Percentiles rank a stretch among this genome's conserved stretches.
These are phyloP conservation scores for Proteles cristata DNA, from an alignment of 2,113 vertebrate species.

Conservation along the genomic window DNA sequence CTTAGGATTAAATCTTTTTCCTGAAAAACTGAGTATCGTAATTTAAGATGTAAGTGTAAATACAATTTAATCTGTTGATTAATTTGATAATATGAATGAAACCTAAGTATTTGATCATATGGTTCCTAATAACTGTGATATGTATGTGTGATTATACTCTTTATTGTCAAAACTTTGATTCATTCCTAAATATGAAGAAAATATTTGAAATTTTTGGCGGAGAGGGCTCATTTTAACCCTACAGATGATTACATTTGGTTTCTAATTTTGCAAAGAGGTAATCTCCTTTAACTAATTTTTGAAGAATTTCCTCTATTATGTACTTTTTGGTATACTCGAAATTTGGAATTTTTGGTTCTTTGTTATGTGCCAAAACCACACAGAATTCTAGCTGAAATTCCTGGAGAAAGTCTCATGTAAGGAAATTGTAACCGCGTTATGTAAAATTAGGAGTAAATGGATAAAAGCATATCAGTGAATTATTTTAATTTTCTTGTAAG, in stretches of 20 bases:
- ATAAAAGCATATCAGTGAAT: conserved; percentile 25
- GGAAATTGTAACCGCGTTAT: neutral
- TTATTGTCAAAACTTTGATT: neutral
- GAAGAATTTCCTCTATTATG: neutral
- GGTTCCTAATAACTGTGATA: neutral
- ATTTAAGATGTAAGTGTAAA: conserved; percentile 48
- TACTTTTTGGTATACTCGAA: neutral
- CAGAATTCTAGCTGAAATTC: conserved; percentile 7
- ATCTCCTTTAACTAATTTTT: conserved; percentile 21
- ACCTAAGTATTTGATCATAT: neutral
- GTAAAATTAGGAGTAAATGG: conserved; percentile 43
- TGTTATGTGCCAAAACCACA: neutral
- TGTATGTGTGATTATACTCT: neutral
- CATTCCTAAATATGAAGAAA: conserved; percentile 39
- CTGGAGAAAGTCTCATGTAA: neutral
- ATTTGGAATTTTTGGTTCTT: conserved; percentile 4
- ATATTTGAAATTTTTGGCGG: neutral
- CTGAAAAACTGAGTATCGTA: conserved; percentile 32
- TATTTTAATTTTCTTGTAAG: conserved; percentile 29
- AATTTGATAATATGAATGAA: conserved; percentile 36
- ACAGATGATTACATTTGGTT: conserved; percentile 58
- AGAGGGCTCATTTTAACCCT: conserved; percentile 35
- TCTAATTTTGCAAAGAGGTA: conserved; percentile 38
- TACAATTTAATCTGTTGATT: conserved; percentile 25
- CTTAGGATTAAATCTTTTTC: conserved; percentile 1